These are phyloP conservation scores for Crax fasciolata DNA, from an alignment of 2,797 vertebrate species.

Conservation along the genomic window DNA sequence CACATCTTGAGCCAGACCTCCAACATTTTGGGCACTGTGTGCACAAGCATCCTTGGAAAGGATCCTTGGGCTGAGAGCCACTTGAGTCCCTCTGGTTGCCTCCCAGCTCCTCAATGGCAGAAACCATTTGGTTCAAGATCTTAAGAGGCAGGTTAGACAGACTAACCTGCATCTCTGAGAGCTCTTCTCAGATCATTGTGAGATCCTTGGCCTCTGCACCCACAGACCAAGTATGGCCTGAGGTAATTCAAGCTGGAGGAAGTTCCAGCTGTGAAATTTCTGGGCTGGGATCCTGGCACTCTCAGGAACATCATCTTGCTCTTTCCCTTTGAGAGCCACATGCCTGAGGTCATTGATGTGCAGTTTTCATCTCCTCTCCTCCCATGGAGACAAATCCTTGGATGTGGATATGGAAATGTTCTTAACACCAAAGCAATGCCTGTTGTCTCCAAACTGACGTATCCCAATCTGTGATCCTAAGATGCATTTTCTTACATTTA, in stretches of 20 bases:
- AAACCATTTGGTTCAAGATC: neutral
- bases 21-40: neutral
- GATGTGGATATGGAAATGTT: too few relatives aligned
- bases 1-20: neutral
- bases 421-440: neutral
- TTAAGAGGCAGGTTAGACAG: neutral
- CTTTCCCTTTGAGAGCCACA: neutral
- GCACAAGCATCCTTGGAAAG: neutral
- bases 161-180: neutral
- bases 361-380: neutral
- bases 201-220: neutral
- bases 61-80: neutral
- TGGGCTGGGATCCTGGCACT: neutral
- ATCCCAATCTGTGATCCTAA: neutral
- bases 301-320: neutral
- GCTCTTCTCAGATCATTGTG: too few relatives aligned
- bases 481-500: neutral
- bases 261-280: neutral
- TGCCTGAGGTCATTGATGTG: neutral
- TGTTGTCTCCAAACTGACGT: neutral
- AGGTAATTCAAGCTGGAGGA: neutral
- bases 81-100: neutral
- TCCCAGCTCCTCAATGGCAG: neutral
- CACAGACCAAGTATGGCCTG: neutral
- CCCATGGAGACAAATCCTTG: neutral